phyloP scores from a whole-genome alignment of 2,888 invertebrate species.

The Tachina lurida region DNA sequence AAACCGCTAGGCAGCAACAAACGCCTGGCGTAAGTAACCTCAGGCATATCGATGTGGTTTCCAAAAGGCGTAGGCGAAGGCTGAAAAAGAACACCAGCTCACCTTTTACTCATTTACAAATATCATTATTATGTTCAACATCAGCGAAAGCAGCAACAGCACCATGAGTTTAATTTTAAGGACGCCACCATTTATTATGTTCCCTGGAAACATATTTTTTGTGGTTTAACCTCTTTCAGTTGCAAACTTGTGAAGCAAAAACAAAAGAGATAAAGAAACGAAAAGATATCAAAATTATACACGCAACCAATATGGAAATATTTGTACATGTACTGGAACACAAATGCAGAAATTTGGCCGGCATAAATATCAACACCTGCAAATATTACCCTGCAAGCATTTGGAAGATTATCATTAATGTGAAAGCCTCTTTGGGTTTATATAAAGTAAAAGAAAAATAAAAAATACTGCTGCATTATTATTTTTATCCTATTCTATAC shows the following conservation, averaged over 20 bases:
- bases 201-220: constrained; percentile 60
- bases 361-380: constrained; percentile 1
- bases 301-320: constrained; percentile 33
- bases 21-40: constrained; percentile 10
- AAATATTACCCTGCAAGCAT: neutral
- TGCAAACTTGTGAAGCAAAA: constrained; percentile 37
- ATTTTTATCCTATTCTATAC: too few relatives aligned
- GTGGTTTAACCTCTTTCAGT: constrained; percentile 63
- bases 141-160: constrained; percentile 11
- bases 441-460: too few relatives aligned
- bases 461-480: too few relatives aligned
- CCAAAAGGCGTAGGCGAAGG: neutral
- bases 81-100: constrained; percentile 25
- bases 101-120: constrained; percentile 11
- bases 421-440: too few relatives aligned
- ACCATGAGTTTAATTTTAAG: neutral
- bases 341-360: constrained; percentile 12
- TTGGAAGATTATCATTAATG: neutral
- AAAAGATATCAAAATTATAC: constrained; percentile 12
- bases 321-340: neutral
- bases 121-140: neutral
- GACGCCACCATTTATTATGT: constrained; percentile 16
- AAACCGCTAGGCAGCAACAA: neutral
- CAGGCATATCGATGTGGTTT: constrained; percentile 53
- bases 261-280: neutral